Evolutionary conservation across 2,888 invertebrate species (phyloP), one percentile per base, ranked within the genome.

Genomic region (Dyspetes luteomarginatus): DNA sequence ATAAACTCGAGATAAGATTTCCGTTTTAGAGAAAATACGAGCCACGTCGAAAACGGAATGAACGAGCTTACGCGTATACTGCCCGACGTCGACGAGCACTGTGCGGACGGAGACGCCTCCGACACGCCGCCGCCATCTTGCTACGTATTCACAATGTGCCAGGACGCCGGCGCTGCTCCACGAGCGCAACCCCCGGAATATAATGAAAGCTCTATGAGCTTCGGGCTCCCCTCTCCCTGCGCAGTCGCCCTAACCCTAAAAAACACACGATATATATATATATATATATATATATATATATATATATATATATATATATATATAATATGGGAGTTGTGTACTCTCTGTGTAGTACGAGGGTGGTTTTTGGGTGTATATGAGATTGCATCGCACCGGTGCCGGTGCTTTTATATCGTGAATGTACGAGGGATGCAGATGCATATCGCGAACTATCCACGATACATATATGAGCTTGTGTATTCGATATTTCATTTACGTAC

Each of bases 71-170:
- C 89, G 88, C 90, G 90, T 86, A 67, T 65, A 87, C 89, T 89
- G 89, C 87, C 87, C 90, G 89, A 88, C 88, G 87, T 89, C 89
- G 90, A 89, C 88, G 90, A 89, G 90, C 89, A 90, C 91, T 90
- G 90, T 89, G 88, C 86, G 85, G 86, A 88, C 88, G 88, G 88
- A 89, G 92, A 92, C 92, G 92, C 92, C 92, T 92, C 91, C 88
- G 90, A 90, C 87, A 88, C 89, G 89, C 87, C 89, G 89, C 89
- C 89, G 90, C 90, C 90, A 90, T 90, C 89, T 90, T 90, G 88
- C 88, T 87, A 89, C 89, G 90, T 89, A 67, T 17, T 30, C 87
- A 88, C 83, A 84, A 81, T 80, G 77, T 83, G 52, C 82, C 78
- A 88, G 72, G 79, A 89, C 89, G 89, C 88, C 89, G 89, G 87